Percentiles rank a stretch among this genome's conserved stretches.
phyloP scores from a whole-genome alignment of 2,113 vertebrate species.

The Hippocampus abdominalis region DNA sequence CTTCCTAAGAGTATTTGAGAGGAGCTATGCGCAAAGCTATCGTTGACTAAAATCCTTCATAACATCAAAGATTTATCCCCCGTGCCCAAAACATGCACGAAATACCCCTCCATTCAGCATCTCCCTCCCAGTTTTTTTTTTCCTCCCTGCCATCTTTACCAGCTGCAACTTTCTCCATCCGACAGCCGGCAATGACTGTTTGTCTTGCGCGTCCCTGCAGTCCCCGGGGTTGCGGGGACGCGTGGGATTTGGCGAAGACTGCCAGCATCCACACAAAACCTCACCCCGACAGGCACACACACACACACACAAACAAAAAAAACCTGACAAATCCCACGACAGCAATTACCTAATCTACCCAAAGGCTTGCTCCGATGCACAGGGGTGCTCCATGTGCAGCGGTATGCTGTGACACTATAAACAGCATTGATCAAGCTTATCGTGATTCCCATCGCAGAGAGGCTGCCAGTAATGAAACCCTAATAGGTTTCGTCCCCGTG shows the following conservation, averaged over 20 bases:
- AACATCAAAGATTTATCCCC: constrained; percentile 63
- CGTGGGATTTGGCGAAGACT: constrained; percentile 40
- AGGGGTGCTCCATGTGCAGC: constrained; percentile 7
- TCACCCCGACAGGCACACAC: constrained; percentile 30
- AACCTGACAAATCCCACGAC: constrained; percentile 15
- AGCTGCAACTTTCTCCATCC: constrained; percentile 23
- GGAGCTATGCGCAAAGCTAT: constrained; percentile 59
- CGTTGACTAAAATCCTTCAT: constrained; percentile 64
- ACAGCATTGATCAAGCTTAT: constrained; percentile 48
- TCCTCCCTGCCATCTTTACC: constrained; percentile 20
- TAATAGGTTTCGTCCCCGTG: constrained; percentile 40
- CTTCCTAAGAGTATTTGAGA: constrained; percentile 65
- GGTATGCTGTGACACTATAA: constrained; percentile 20
- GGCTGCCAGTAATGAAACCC: constrained; percentile 45
- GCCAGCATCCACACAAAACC: constrained; percentile 43
- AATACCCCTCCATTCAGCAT: constrained; percentile 24
- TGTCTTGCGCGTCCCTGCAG: constrained; percentile 30
- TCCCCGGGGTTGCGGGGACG: constrained; percentile 56
- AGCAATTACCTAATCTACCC: constrained; percentile 32
- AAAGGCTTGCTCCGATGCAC: constrained; percentile 17
- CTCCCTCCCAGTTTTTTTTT: background rate
- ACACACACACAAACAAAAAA: constrained; percentile 8
- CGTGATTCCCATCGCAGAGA: constrained; percentile 40
- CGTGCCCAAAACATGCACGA: constrained; percentile 49
- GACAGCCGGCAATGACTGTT: constrained; percentile 13